Percentiles rank a stretch among this genome's conserved stretches.
phyloP scores from a whole-genome alignment of 2,113 vertebrate genomes.

The Hyla sarda region DNA sequence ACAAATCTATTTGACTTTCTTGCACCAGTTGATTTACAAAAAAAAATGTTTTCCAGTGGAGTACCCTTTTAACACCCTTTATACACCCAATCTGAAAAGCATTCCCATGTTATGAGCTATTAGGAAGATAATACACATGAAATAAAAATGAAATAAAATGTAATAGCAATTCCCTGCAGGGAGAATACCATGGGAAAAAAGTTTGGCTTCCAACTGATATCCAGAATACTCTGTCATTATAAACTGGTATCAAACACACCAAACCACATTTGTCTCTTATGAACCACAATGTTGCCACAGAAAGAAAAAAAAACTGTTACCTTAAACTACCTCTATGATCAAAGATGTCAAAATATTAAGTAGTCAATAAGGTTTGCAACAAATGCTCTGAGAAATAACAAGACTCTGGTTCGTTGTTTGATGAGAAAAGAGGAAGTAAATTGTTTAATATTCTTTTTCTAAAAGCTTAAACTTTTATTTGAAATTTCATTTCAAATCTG shows the following conservation, averaged over 20 bases:
- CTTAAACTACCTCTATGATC: slow-evolving; percentile 24
- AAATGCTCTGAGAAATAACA: not conserved
- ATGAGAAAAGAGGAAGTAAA: not conserved
- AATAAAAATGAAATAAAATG: not conserved
- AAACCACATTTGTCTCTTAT: slow-evolving; percentile 16
- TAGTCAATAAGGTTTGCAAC: not conserved
- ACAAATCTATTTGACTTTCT: too few relatives aligned
- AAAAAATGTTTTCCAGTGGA: too few relatives aligned
- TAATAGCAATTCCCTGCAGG: not conserved
- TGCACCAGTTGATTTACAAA: too few relatives aligned
- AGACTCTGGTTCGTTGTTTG: not conserved
- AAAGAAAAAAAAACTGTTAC: slow-evolving; percentile 18
- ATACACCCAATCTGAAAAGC: too few relatives aligned
- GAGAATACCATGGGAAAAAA: not conserved
- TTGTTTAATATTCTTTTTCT: not conserved
- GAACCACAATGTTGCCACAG: not conserved
- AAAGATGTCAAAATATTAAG: slow-evolving; percentile 10
- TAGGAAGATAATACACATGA: not conserved
- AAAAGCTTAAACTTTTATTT: not conserved
- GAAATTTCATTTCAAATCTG: too few relatives aligned
- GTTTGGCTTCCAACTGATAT: not conserved
- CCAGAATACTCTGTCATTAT: not conserved
- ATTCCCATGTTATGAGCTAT: too few relatives aligned
- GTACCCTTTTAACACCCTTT: too few relatives aligned
- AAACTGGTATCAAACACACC: slow-evolving; percentile 10